Evolutionary conservation across 2,113 vertebrate species (phyloP).

Genomic region (Mesoclemmys tuberculata): DNA sequence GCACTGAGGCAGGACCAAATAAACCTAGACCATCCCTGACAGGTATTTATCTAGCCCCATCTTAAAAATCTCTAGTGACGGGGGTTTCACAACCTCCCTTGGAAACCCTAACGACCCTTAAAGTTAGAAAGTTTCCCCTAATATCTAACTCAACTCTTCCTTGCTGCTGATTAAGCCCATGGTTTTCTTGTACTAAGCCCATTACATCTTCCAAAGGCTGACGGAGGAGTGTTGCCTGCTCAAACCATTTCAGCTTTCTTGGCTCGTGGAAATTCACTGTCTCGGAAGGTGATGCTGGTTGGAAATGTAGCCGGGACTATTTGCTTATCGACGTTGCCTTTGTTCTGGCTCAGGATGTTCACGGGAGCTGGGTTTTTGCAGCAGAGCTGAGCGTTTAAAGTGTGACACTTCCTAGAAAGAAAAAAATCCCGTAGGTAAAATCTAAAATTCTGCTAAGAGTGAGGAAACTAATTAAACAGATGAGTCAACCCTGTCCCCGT

Average conservation of each 20-base stretch:
- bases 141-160: too few species aligned
- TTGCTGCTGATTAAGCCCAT: too few species aligned
- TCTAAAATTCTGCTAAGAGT: background rate
- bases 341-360: background rate
- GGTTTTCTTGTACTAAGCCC: too few species aligned
- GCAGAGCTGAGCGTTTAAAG: background rate
- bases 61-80: too few species aligned
- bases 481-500: background rate
- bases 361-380: background rate
- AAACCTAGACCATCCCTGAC: too few species aligned
- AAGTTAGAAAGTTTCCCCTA: too few species aligned
- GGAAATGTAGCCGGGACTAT: background rate
- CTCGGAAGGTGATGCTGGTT: background rate
- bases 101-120: too few species aligned
- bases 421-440: background rate
- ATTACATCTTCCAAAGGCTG: background rate
- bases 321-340: background rate
- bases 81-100: too few species aligned
- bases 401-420: background rate
- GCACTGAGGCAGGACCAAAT: too few species aligned
- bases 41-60: too few species aligned
- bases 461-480: background rate
- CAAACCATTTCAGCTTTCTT: background rate
- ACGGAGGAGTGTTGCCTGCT: background rate
- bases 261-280: background rate